These are phyloP conservation scores for Chascanopsetta lugubris DNA, from an alignment of 2,113 vertebrate genomes.

Conservation along the genomic window DNA sequence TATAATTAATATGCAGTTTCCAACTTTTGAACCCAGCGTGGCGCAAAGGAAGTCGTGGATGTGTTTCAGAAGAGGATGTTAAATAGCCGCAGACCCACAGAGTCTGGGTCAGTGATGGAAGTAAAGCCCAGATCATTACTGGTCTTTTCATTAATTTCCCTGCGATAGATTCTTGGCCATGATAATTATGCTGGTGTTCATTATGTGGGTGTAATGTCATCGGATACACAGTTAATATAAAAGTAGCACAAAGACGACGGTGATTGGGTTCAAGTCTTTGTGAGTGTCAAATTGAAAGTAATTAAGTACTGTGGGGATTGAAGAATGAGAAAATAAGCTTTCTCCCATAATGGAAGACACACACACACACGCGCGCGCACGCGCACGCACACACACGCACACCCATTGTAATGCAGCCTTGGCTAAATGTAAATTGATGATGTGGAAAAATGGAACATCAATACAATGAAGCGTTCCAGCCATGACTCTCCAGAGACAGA, in stretches of 20 bases:
- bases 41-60: not conserved
- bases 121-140: conserved; percentile 14
- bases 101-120: conserved; percentile 1
- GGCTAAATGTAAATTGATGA: not conserved
- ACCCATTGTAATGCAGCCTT: too few relatives aligned
- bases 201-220: conserved; percentile 42
- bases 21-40: not conserved
- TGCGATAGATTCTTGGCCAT: conserved; percentile 28
- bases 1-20: not conserved
- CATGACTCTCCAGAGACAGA: not conserved
- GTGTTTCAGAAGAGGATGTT: not conserved
- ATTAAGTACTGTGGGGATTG: conserved; percentile 32
- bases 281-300: conserved; percentile 44
- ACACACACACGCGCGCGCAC: too few relatives aligned
- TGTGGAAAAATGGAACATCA: not conserved
- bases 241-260: conserved; percentile 4
- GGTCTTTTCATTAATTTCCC: conserved; percentile 53
- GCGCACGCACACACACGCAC: too few relatives aligned
- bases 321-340: conserved; percentile 43
- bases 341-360: too few relatives aligned
- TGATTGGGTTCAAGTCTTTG: conserved; percentile 56
- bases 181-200: conserved; percentile 49
- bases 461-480: not conserved
- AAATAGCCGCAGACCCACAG: not conserved
- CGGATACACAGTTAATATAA: conserved; percentile 28